Evolutionary conservation across 2,797 vertebrate genomes (phyloP).

Genomic region (Paguma larvata): DNA sequence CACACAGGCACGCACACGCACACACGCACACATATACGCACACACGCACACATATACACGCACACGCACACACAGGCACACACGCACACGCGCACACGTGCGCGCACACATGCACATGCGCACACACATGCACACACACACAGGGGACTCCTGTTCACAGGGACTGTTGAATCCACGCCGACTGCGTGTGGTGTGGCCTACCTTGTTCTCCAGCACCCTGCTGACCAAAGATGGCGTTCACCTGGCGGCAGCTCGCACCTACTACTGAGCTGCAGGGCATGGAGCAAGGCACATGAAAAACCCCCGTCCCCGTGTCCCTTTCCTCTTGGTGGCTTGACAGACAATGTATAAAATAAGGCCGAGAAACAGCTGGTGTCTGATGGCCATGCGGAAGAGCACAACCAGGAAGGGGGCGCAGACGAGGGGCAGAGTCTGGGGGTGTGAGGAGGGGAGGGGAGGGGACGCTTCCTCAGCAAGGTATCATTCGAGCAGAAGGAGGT

Average conservation of each 20-base stretch:
- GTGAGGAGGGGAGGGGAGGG: neutral
- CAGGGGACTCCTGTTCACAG: neutral
- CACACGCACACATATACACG: no score
- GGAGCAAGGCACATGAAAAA: fast-evolving
- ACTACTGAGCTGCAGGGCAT: fast-evolving
- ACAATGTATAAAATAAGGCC: neutral
- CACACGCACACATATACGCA: no score
- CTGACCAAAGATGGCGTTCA: neutral
- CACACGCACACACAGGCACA: no score
- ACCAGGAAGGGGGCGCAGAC: fast-evolving
- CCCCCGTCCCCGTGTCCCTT: fast-evolving
- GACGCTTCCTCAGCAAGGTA: neutral
- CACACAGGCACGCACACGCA: no score
- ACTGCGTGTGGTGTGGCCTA: fast-evolving
- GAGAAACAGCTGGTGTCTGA: neutral
- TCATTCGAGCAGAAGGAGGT: neutral
- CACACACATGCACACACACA: neutral
- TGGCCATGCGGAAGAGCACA: fast-evolving
- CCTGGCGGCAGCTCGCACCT: neutral
- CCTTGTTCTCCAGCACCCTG: neutral
- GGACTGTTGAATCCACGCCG: neutral
- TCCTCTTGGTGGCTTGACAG: neutral
- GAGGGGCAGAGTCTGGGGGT: no score
- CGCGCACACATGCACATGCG: neutral
- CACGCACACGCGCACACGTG: neutral